phyloP scores from a whole-genome alignment of 2,888 invertebrate species.

The Enchytraeus crypticus region DNA sequence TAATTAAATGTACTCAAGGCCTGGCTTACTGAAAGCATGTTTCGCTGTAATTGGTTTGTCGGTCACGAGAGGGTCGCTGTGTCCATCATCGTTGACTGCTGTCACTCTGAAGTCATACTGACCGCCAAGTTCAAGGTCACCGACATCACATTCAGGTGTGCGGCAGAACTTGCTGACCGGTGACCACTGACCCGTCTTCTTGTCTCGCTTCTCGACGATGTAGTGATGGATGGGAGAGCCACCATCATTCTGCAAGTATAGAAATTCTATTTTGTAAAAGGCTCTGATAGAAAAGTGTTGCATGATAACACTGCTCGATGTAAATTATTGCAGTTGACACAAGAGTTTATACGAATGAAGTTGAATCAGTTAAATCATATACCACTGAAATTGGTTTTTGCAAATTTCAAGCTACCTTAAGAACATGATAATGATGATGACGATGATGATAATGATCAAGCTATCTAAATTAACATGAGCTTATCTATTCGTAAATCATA shows the following conservation, averaged over 20 bases:
- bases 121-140: constrained; percentile 68
- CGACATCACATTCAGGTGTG: constrained; percentile 67
- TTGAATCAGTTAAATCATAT: too few relatives aligned
- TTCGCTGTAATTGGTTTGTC: constrained; percentile 82
- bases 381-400: too few relatives aligned
- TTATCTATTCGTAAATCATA: too few relatives aligned
- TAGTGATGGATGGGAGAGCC: constrained; percentile 93
- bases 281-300: too few relatives aligned
- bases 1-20: too few relatives aligned
- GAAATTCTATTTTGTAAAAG: neutral
- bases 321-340: too few relatives aligned
- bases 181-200: constrained; percentile 52
- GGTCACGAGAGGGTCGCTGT: constrained; percentile 83
- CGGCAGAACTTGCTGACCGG: constrained; percentile 56
- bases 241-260: constrained; percentile 64
- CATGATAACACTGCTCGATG: too few relatives aligned
- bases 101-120: constrained; percentile 88
- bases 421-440: too few relatives aligned
- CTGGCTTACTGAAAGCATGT: constrained; percentile 76
- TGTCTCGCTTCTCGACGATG: constrained; percentile 85
- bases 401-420: too few relatives aligned
- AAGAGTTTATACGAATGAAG: too few relatives aligned
- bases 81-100: constrained; percentile 97
- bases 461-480: too few relatives aligned
- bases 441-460: too few relatives aligned